Evolutionary conservation across 2,888 invertebrate species (phyloP).

Genomic region (Resseliella maxima): DNA sequence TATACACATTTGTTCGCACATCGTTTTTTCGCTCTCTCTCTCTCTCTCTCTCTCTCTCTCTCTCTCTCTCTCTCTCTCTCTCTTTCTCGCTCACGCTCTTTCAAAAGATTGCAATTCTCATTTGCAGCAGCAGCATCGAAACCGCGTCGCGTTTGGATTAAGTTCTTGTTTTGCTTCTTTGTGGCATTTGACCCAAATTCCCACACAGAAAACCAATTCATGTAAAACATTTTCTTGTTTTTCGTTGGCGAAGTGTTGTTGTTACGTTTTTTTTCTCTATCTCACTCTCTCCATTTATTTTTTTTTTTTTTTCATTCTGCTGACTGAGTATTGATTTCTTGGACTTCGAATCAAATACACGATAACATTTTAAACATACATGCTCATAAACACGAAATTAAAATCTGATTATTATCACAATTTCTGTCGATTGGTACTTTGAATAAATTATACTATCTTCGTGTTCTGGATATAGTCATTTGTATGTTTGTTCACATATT

Average conservation of each 20-base stretch:
- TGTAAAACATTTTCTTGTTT: neutral
- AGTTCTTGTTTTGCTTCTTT: constrained; percentile 41
- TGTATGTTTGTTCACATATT: neutral
- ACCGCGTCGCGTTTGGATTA: neutral
- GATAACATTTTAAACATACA: constrained; percentile 8
- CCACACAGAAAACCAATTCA: constrained; percentile 32
- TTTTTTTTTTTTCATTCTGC: neutral
- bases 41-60: too few species aligned
- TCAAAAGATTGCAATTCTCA: neutral
- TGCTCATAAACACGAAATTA: constrained; percentile 46
- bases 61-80: too few species aligned
- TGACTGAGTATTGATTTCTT: constrained; percentile 39
- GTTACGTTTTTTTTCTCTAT: too few species aligned
- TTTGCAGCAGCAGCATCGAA: neutral
- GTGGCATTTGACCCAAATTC: constrained; percentile 43
- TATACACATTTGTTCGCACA: constrained; percentile 1
- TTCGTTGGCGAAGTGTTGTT: too few species aligned
- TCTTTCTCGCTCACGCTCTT: too few species aligned
- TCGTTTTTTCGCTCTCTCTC: neutral
- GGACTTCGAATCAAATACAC: constrained; percentile 11
- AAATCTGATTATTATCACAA: constrained; percentile 47
- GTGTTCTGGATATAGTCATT: neutral
- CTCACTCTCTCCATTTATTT: too few species aligned
- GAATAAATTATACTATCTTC: constrained; percentile 26
- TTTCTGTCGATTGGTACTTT: constrained; percentile 32